Conservation (phyloP, 2,888 invertebrate genomes). For the Cantharis flavilabris region DNA sequence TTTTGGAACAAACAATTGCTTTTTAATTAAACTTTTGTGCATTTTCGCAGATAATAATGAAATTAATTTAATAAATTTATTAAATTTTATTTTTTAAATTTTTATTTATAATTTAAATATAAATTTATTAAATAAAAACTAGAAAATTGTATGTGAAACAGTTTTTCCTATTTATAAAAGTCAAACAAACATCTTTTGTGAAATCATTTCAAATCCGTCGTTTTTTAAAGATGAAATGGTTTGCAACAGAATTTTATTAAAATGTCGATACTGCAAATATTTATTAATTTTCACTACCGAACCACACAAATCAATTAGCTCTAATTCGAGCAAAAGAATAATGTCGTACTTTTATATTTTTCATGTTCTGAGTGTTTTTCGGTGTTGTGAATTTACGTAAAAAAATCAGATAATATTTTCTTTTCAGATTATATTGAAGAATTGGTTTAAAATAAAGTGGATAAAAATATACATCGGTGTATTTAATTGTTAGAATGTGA, state of each 20-base stretch:
- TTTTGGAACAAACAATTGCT: not conserved
- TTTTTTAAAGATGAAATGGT: not conserved
- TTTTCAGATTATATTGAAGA: conserved; percentile 35
- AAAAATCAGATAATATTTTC: conserved; percentile 19
- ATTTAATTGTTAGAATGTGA: conserved; percentile 7
- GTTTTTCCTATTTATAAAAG: no score
- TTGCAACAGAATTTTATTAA: not conserved
- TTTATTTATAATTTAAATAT: not conserved
- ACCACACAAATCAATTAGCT: not conserved
- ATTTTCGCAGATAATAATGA: not conserved
- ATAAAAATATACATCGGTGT: conserved; percentile 9
- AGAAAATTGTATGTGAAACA: no score
- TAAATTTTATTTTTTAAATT: no score
- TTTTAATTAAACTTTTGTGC: not conserved
- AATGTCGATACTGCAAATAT: not conserved
- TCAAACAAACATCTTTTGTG: no score
- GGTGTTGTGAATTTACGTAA: not conserved
- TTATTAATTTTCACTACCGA: not conserved
- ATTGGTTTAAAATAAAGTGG: conserved; percentile 8
- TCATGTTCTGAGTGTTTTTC: not conserved
- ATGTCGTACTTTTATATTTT: conserved; percentile 1
- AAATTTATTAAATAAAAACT: not conserved
- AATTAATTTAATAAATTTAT: not conserved
- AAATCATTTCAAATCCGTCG: no score
- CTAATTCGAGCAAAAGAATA: not conserved